Evolutionary conservation across 1,140 invertebrate species (phyloP).

Genomic region (Hermatobates lingyangjiaoensis): DNA sequence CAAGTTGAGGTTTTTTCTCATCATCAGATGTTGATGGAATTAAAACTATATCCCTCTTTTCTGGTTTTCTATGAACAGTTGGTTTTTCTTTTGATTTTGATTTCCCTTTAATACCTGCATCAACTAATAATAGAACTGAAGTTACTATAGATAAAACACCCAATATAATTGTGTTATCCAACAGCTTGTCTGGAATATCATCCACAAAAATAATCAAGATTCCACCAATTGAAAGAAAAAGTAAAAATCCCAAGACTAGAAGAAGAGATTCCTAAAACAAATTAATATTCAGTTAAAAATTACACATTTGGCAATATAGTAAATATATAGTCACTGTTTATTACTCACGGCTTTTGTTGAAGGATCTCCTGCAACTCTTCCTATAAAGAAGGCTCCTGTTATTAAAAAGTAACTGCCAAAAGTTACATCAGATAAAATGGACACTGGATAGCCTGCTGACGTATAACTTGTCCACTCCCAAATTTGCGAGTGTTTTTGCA

Average conservation of each 20-base stretch:
- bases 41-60: conserved; percentile 1
- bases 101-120: conserved; percentile 27
- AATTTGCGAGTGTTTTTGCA: conserved; percentile 48
- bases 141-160: conserved; percentile 44
- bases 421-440: conserved; percentile 29
- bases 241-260: conserved; percentile 40
- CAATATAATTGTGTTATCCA: conserved; percentile 48
- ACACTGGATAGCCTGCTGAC: conserved; percentile 41
- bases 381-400: conserved; percentile 41
- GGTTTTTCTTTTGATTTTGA: conserved; percentile 3
- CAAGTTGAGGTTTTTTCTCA: neutral
- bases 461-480: conserved; percentile 53
- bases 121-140: conserved; percentile 42
- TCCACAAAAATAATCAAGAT: conserved; percentile 47
- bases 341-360: conserved; percentile 35
- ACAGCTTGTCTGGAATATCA: conserved; percentile 38
- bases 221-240: conserved; percentile 44
- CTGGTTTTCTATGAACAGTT: neutral
- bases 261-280: conserved; percentile 36
- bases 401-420: conserved; percentile 47
- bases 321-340: neutral
- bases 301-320: neutral
- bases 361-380: conserved; percentile 39
- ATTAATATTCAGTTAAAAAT: neutral
- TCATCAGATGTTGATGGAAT: neutral